Percentiles rank a stretch among this genome's conserved stretches.
phyloP scores from a whole-genome alignment of 1,140 invertebrate species.

The Meloidogyne exigua region DNA sequence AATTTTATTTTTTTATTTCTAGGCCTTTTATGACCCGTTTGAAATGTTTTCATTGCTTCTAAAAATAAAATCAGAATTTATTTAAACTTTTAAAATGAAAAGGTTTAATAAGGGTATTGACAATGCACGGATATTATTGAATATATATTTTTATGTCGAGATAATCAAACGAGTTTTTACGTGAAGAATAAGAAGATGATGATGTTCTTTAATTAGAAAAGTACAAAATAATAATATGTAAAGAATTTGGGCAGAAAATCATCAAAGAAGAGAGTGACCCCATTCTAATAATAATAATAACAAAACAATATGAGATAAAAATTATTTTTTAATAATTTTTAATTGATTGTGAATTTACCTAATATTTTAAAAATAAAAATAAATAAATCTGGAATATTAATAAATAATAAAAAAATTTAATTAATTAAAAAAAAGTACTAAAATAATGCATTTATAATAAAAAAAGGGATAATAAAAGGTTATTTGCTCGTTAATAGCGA shows the following conservation, averaged over 20 bases:
- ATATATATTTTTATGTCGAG: neutral
- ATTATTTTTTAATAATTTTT: too few relatives aligned
- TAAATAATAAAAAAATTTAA: neutral
- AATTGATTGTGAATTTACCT: too few relatives aligned
- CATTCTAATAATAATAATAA: neutral
- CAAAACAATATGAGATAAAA: too few relatives aligned
- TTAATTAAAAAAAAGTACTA: neutral
- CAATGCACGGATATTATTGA: neutral
- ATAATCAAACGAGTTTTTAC: neutral
- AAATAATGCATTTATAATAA: neutral
- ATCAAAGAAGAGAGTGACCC: neutral
- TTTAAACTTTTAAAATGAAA: too few relatives aligned
- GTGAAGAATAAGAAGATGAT: neutral
- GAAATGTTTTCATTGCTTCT: neutral
- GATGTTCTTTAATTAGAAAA: neutral
- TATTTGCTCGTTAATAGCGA: neutral
- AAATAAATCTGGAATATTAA: neutral
- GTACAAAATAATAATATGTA: neutral
- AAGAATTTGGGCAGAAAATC: neutral
- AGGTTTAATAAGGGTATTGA: neutral
- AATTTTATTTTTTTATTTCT: conserved; percentile 9
- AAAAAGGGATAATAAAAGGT: neutral
- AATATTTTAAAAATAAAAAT: too few relatives aligned
- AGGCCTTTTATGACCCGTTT: conserved; percentile 3
- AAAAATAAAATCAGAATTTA: conserved; percentile 1